A percentile compares a stretch with the other conserved stretches of the same genome.
Conservation (phyloP, 2,113 vertebrate genomes). For the Willisornis vidua region DNA sequence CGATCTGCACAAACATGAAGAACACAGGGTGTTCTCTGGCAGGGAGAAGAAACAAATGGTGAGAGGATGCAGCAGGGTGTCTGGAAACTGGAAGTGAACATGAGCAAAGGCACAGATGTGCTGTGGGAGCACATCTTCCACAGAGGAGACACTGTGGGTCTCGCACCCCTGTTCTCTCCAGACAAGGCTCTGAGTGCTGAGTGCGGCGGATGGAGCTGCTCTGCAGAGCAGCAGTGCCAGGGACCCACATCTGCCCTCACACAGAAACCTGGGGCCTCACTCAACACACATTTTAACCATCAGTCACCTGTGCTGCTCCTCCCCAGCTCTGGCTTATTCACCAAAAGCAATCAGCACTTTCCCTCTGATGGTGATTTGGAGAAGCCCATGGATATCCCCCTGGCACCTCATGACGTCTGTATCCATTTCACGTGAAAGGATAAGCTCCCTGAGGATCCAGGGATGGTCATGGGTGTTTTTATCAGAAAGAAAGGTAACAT, state of each 20-base stretch:
- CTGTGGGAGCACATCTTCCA: background rate
- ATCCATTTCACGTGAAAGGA: background rate
- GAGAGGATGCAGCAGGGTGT: background rate
- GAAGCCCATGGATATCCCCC: background rate
- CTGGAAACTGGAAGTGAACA: background rate
- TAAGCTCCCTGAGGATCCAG: background rate
- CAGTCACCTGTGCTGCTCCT: background rate
- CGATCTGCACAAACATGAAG: conserved; percentile 96
- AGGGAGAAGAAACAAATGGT: background rate
- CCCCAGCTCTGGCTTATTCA: background rate
- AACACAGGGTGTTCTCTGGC: conserved; percentile 94
- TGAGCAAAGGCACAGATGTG: background rate
- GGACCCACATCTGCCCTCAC: background rate
- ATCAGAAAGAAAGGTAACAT: background rate
- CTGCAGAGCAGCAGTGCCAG: background rate
- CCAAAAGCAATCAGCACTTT: background rate
- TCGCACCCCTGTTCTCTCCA: background rate
- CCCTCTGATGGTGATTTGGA: background rate
- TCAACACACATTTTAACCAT: background rate
- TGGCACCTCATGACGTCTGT: background rate
- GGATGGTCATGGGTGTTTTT: background rate
- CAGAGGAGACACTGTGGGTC: background rate
- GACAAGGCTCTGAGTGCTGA: background rate
- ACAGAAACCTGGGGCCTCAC: background rate
- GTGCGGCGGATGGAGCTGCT: background rate